A percentile compares a stretch with the other conserved stretches of the same genome.
These are phyloP conservation scores for Carterocephalus palaemon DNA, from an alignment of 2,888 invertebrate species.

Conservation along the genomic window DNA sequence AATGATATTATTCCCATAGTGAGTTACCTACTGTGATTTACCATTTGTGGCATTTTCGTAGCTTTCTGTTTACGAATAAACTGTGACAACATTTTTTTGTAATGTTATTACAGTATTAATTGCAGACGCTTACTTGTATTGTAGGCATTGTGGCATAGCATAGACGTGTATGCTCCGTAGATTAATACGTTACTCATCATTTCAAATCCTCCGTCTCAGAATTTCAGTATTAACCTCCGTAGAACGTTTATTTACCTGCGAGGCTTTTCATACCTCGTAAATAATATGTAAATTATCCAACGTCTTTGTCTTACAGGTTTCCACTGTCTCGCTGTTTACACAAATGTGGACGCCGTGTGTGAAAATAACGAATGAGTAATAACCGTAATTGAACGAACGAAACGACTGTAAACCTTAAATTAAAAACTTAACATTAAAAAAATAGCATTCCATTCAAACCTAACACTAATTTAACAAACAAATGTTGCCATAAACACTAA, in stretches of 20 bases:
- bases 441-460: constrained; percentile 65
- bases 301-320: constrained; percentile 50
- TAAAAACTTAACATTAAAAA: constrained; percentile 44
- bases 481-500: constrained; percentile 71
- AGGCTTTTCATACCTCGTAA: constrained; percentile 51
- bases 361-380: constrained; percentile 41
- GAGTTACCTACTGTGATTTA: too few species aligned
- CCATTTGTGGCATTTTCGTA: too few species aligned
- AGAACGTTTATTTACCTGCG: constrained; percentile 42
- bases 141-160: constrained; percentile 6
- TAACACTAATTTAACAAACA: constrained; percentile 58
- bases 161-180: constrained; percentile 3
- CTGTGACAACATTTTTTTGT: not conserved
- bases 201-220: constrained; percentile 27
- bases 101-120: not conserved
- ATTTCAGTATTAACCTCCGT: constrained; percentile 38
- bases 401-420: too few species aligned
- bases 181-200: constrained; percentile 7
- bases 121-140: not conserved
- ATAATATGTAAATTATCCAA: constrained; percentile 50
- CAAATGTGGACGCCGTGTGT: constrained; percentile 61
- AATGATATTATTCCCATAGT: too few species aligned
- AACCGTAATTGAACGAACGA: constrained; percentile 43
- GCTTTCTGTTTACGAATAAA: too few species aligned
- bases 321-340: constrained; percentile 51